Conservation (phyloP, 2,113 vertebrate species). For the Bombycilla garrulus region DNA sequence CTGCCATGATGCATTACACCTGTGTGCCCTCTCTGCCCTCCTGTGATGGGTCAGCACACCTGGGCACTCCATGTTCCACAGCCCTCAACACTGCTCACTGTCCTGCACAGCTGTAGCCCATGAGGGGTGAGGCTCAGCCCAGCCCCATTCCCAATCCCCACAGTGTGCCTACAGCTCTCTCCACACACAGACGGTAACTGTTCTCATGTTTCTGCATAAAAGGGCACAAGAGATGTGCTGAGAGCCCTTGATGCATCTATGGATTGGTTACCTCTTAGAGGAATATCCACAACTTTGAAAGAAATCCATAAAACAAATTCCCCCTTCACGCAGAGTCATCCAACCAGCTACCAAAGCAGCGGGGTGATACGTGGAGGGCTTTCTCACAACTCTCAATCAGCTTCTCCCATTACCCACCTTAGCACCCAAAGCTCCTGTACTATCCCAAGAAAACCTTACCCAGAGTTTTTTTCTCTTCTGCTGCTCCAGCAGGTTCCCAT, state of each 20-base stretch:
- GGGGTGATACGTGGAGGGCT: accelerated
- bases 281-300: not conserved
- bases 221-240: not conserved
- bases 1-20: too few species aligned
- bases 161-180: not conserved
- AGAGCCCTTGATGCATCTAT: not conserved
- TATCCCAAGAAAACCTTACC: constrained; percentile 56
- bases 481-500: constrained; percentile 71
- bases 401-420: not conserved
- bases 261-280: not conserved
- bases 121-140: too few species aligned
- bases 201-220: not conserved
- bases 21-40: too few species aligned
- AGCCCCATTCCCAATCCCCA: too few species aligned
- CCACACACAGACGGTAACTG: not conserved
- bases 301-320: not conserved
- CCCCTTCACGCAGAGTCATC: not conserved
- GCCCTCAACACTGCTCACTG: too few species aligned
- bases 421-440: not conserved
- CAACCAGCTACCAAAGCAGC: not conserved
- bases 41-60: too few species aligned
- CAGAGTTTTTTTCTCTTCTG: constrained; percentile 68
- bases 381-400: not conserved
- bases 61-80: too few species aligned
- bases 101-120: too few species aligned